A percentile compares a stretch with the other conserved stretches of the same genome.
These are phyloP conservation scores for Matsumurasca onukii DNA, from an alignment of 1,140 invertebrate genomes.

Conservation along the genomic window DNA sequence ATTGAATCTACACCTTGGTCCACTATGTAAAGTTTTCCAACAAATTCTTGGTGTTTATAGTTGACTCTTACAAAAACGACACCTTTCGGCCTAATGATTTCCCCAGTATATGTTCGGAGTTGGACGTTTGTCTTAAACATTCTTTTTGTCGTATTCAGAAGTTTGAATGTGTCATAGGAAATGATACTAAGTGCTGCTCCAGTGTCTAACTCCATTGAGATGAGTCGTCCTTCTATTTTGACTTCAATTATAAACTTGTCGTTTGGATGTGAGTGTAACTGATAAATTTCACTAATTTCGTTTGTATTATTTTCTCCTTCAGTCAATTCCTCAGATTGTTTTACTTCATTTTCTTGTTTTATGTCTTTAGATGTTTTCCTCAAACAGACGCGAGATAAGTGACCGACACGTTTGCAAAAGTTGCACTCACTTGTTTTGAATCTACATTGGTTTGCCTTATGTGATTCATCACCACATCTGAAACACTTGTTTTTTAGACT, in stretches of 20 bases:
- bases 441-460: background rate
- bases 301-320: background rate
- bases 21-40: background rate
- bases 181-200: background rate
- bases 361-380: too few species aligned
- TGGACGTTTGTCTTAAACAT: conserved; percentile 28
- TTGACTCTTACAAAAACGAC: background rate
- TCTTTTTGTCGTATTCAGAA: background rate
- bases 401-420: background rate
- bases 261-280: background rate
- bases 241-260: background rate
- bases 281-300: background rate
- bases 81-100: background rate
- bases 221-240: background rate
- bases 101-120: conserved; percentile 1
- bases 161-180: background rate
- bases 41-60: background rate
- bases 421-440: background rate
- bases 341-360: background rate
- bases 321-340: background rate
- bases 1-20: background rate
- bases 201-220: conserved; percentile 3
- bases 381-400: background rate
- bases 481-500: background rate
- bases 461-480: background rate